Base-by-base conservation (phyloP, 1,140 invertebrate genomes). In the Ceratina australensis region DNA sequence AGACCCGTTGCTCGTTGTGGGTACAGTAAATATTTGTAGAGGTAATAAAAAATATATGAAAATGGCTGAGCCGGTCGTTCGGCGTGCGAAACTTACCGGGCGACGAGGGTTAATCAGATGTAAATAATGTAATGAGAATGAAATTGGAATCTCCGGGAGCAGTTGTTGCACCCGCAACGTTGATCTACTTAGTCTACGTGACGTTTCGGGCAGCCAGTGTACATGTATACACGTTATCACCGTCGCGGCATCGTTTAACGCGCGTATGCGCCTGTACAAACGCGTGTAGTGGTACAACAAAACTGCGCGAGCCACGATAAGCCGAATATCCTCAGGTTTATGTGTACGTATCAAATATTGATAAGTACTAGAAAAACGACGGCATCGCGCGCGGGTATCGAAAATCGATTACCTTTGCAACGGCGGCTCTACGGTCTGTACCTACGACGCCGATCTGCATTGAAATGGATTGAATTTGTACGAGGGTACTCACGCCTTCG, bases 391-490 rank as follows among this genome's bases (percentile, higher is more conserved):
- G 13, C 24, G 54, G 52, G 33, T 63, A 63, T 72, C 26, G 71
- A 63, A 63, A 72, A 72, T 28, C 47, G 59, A 68, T 54, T 68
- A 28, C 66, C 50, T 8, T 68, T n/a, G 24, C 18, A 28, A 42
- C 33, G 33, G 33, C 33, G 33, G 33, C 33, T 2, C 33, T 7
- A 7, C 42, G 20, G 42, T 22, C 22, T 65, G 42, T 65, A 49
- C 42, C 63, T 49, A 16, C 20, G 20, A 24, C 3, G 16, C 20
- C 42, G 63, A 49, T 47, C 16, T 8, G 33, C 33, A 47, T 49
- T 24, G 63, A 18, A 49, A 65, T 65, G 16, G 63, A 65, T 65
- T 65, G 33, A 65, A 65, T 65, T 49, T 47, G 15, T 22, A 65
- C 20, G 33, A 42, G 2, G 33, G 33, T 42, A 10, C 33, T 49